Evolutionary conservation across 2,113 vertebrate species (phyloP).

Genomic region (Neopipo cinnamomea): DNA sequence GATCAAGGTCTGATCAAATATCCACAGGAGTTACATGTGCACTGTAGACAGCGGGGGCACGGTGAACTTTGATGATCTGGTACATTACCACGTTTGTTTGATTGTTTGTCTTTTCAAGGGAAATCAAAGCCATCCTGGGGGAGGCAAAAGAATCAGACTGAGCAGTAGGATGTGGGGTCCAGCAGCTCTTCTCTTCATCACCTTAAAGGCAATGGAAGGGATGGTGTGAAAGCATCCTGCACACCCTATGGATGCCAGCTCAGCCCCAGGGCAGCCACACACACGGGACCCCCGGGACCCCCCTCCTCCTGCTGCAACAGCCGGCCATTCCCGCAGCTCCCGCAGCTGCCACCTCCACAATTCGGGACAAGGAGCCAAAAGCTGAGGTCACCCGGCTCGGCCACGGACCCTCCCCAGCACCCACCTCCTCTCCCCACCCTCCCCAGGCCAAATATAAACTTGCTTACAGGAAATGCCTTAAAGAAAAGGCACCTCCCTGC

Average conservation of each 20-base stretch:
- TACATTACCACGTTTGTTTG: neutral
- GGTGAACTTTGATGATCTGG: too few relatives aligned
- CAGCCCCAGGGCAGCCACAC: neutral
- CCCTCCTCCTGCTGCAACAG: fast-evolving
- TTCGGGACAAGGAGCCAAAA: conserved; percentile 5
- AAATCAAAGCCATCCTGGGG: neutral
- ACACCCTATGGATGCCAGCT: fast-evolving
- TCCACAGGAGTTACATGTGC: neutral
- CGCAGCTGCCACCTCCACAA: neutral
- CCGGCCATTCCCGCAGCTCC: fast-evolving
- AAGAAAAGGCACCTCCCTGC: conserved; percentile 70
- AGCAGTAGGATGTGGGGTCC: neutral
- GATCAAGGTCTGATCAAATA: neutral
- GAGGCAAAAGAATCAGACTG: neutral
- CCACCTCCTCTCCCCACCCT: conserved; percentile 38
- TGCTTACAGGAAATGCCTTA: conserved; percentile 76
- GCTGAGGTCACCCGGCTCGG: neutral
- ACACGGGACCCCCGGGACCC: fast-evolving
- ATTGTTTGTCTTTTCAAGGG: neutral
- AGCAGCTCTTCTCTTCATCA: neutral
- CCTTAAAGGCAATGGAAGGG: neutral
- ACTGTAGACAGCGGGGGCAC: neutral
- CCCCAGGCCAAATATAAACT: conserved; percentile 74
- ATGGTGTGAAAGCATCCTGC: neutral
- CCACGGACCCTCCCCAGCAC: neutral